Evolutionary conservation across 53 echinoderm and acorn worm species (phyloP), one percentile per base, ranked within the genome.

Genomic region (Holothuria leucospilota): DNA sequence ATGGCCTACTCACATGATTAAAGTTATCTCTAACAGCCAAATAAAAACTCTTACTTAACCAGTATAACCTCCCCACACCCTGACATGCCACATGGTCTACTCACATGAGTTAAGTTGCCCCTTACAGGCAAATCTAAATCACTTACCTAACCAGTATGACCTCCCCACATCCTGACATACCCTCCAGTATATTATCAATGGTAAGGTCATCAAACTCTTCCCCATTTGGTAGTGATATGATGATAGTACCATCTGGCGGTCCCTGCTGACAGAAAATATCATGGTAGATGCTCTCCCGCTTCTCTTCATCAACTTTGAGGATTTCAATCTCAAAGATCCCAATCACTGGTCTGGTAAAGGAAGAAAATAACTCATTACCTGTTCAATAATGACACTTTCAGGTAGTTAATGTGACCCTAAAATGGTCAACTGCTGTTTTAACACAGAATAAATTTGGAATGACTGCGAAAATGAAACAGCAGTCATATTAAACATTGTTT

Each of bases 181-280:
- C 68, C 40, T 93, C 93, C 30, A 96, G 61, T 12, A 79, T 87
- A 1, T 71, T 83, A 62, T 95, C 90, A 1, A 95, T 78, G 2
- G 86, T 68, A 14, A 90, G 85, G 38, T 96, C 96, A 59, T 82
- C 93, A 91, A 96, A 96, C 29, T 96, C 96, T 62, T 40, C 91
- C 30, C 62, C 86, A 13, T 85, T 68, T 13, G 74, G 61, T 27
- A 96, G 87, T 6, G 94, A 89, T 8, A 96, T 77, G 58, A 94
- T 85, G 27, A 96, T 78, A 20, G 92, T 96, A 40, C 93, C 87
- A 61, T 96, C 94, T 10, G 96, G 93, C 0, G 96, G 96, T 2
- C 96, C 96, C 68, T 96, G 96, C 89, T 96, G 94, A 75, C 90
- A 92, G 75, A 95, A 90, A 39, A 94, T 91, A 40, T 96, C 96